A percentile compares a stretch with the other conserved stretches of the same genome.
Conservation (phyloP, 2,888 invertebrate species). For the Ormyrus labotus region DNA sequence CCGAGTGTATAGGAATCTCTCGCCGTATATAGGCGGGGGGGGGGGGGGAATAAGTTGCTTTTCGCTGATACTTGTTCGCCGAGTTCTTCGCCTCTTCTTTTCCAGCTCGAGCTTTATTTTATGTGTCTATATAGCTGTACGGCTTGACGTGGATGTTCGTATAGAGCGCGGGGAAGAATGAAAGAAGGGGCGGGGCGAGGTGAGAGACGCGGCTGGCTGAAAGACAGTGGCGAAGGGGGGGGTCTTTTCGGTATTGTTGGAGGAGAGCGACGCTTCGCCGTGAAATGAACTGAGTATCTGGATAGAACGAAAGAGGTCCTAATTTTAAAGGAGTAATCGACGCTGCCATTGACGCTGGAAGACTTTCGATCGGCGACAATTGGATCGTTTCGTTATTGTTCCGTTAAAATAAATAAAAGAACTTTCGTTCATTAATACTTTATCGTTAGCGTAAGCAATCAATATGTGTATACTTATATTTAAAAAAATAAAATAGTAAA, state of each 20-base stretch:
- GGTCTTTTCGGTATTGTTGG: not conserved
- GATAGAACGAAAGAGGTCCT: too few relatives aligned
- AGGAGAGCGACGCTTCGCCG: too few relatives aligned
- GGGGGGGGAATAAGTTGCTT: slow-evolving; percentile 37
- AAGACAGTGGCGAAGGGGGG: not conserved
- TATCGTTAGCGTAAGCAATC: too few relatives aligned
- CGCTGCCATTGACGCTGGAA: too few relatives aligned
- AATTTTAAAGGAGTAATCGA: too few relatives aligned
- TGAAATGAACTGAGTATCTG: too few relatives aligned
- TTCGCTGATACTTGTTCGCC: slow-evolving; percentile 10
- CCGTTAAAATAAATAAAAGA: too few relatives aligned
- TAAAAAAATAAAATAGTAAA: too few relatives aligned
- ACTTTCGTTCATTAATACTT: too few relatives aligned
- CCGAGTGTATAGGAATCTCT: slow-evolving; percentile 37
- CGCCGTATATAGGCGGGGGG: slow-evolving; percentile 6
- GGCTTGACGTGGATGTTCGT: not conserved
- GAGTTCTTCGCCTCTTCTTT: slow-evolving; percentile 1
- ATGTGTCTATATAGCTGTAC: not conserved
- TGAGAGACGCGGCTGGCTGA: not conserved
- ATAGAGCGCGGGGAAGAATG: not conserved
- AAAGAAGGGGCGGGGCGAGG: slow-evolving; percentile 1
- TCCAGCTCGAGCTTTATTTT: slow-evolving; percentile 27
- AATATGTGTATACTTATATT: too few relatives aligned
- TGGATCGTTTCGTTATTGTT: too few relatives aligned
- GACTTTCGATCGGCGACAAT: too few relatives aligned